Evolutionary conservation across 2,113 vertebrate species (phyloP), one percentile per base, ranked within the genome.

Genomic region (Chloropsis hardwickii): DNA sequence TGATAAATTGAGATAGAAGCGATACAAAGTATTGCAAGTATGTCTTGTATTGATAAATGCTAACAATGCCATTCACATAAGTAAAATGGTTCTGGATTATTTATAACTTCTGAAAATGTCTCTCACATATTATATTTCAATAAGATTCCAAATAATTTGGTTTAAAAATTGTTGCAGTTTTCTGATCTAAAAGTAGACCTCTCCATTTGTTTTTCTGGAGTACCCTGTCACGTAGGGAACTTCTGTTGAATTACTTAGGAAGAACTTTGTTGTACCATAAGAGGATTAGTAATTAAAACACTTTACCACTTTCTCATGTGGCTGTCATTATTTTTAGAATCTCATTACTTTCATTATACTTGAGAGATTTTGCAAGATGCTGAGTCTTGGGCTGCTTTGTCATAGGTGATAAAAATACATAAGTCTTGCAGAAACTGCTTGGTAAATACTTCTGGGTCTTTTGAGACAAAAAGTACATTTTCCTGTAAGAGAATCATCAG

Each of bases 261-360:
- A 51, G 66, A 89, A 84, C 50, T 87, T 84, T 12, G 31, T 85
- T 85, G 50, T 67, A 53, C 70, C 9, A 0, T 81, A 82, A 45
- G 74, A 82, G 42, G 94, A 90, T 73, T 82, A 47, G 70, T 79
- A 69, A 80, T 94, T 92, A 85, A 77, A 82, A 69, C 2, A 7
- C 37, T 74, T 70, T 54, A 42, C 33, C 39, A 31, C 45, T 92
- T 93, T 92, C 74, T 93, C 31, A 10, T 50, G 79, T 58, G 79
- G 58, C 85, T 83, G 50, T 45, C 39, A 11, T 92, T 92, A 80
- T 85, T 95, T 94, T 94, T 92, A 82, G 85, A 67, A 72, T 88
- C 74, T 95, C 58, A 82, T 93, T 97, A 82, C 24, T 88, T 96
- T 71, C 61, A 82, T 87, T 74, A 51, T 64, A 88, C 86, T 73